These are phyloP conservation scores for Typhlichthys subterraneus DNA, from an alignment of 2,797 vertebrate species.

Conservation along the genomic window DNA sequence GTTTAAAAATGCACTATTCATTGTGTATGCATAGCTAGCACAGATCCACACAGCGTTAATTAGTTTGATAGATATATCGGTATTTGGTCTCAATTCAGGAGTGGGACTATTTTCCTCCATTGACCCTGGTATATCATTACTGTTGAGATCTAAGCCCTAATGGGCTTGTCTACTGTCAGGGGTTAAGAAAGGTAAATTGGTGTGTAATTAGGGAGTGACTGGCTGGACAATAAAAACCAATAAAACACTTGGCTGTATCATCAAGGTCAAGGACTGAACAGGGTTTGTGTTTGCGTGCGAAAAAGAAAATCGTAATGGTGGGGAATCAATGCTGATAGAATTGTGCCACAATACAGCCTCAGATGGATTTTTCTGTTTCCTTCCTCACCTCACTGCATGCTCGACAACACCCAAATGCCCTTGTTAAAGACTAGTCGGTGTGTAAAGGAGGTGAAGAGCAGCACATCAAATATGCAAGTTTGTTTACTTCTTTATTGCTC, in stretches of 20 bases:
- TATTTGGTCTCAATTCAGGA: slow-evolving; percentile 6
- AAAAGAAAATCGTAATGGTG: slow-evolving; percentile 48
- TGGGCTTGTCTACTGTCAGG: slow-evolving; percentile 19
- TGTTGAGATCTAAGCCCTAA: slow-evolving; percentile 12
- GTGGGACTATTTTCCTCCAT: slow-evolving; percentile 5
- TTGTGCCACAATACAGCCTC: not conserved
- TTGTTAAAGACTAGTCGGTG: no score
- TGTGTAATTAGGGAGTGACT: slow-evolving; percentile 15
- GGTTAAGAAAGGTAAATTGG: slow-evolving; percentile 10
- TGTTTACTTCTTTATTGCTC: no score
- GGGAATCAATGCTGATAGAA: slow-evolving; percentile 43
- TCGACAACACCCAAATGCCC: no score
- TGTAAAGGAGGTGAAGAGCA: no score
- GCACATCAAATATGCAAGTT: no score
- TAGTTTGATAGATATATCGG: slow-evolving; percentile 4
- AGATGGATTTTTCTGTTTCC: no score
- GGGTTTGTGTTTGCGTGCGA: slow-evolving; percentile 25
- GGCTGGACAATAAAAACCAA: slow-evolving; percentile 2
- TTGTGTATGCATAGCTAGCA: slow-evolving; percentile 4
- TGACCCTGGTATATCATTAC: not conserved
- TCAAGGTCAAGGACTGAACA: slow-evolving; percentile 25
- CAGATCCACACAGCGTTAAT: slow-evolving; percentile 1
- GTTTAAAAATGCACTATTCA: slow-evolving; percentile 3
- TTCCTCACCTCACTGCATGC: no score
- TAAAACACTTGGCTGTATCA: slow-evolving; percentile 26